Conservation (phyloP, 92 coral and sea anemone species). For the Heteractis magnifica region DNA sequence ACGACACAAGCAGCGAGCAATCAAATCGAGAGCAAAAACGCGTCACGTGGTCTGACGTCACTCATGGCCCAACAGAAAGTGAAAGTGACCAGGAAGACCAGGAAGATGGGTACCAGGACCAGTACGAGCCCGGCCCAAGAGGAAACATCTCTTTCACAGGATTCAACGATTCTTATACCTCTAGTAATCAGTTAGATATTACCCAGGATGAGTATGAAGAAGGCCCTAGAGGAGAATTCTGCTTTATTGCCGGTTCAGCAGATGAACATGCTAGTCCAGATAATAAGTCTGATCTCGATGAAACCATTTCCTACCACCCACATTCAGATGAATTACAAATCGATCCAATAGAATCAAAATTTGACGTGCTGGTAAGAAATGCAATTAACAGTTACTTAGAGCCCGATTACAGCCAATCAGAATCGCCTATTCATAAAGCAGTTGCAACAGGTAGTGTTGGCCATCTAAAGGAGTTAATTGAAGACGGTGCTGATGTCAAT, state of each 20-base stretch:
- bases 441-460: slow-evolving; percentile 51
- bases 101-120: background rate
- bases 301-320: background rate
- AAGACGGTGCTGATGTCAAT: slow-evolving; percentile 56
- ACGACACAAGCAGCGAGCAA: background rate
- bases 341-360: background rate
- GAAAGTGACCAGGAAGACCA: background rate
- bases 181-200: background rate
- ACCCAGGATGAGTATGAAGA: background rate
- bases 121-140: background rate
- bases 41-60: slow-evolving; percentile 26
- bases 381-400: slow-evolving; percentile 25
- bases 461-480: slow-evolving; percentile 27
- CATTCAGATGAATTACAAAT: background rate
- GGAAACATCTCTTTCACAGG: background rate
- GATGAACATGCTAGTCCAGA: background rate
- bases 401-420: slow-evolving; percentile 39
- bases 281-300: background rate
- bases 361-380: slow-evolving; percentile 17
- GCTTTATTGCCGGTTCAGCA: background rate
- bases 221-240: background rate
- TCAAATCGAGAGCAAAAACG: slow-evolving; percentile 5
- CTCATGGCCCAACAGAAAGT: background rate
- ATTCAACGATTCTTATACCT: background rate
- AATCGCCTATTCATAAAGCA: slow-evolving; percentile 55